Conservation (phyloP, 2,888 invertebrate species). For the Phaonia tiefii region DNA sequence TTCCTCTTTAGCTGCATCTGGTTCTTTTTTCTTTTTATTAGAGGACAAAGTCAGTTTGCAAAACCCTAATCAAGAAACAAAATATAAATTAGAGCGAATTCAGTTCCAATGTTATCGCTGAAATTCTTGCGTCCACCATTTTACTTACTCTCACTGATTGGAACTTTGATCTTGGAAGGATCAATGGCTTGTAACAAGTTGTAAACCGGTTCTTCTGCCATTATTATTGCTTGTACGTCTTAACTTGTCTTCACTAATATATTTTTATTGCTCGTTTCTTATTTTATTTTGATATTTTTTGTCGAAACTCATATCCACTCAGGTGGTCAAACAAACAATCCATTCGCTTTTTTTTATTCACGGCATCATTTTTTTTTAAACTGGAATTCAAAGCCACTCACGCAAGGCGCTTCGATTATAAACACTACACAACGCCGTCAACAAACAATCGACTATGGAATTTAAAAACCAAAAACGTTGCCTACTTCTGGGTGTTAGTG, state of each 20-base stretch:
- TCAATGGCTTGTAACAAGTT: slow-evolving; percentile 76
- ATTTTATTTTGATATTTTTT: no score
- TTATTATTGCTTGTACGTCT: slow-evolving; percentile 1
- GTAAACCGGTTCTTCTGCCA: slow-evolving; percentile 71
- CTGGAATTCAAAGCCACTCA: background rate
- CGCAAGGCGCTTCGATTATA: no score
- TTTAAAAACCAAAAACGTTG: no score
- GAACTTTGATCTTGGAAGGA: slow-evolving; percentile 75
- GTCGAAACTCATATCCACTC: no score
- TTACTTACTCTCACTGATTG: slow-evolving; percentile 75
- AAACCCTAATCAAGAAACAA: slow-evolving; percentile 71
- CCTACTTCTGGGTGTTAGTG: no score
- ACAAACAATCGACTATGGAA: no score
- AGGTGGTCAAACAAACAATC: no score
- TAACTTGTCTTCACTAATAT: background rate
- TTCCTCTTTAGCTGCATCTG: slow-evolving; percentile 19
- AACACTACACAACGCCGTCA: no score
- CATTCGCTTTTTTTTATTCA: no score
- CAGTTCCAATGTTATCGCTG: background rate
- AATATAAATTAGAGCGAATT: background rate
- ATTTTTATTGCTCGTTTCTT: no score
- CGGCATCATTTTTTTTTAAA: background rate
- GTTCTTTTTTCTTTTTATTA: slow-evolving; percentile 70
- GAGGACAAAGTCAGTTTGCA: slow-evolving; percentile 79
- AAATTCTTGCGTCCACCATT: no score